Base-by-base conservation (phyloP, 2,113 vertebrate genomes). In the Syngnathoides biaculeatus region DNA sequence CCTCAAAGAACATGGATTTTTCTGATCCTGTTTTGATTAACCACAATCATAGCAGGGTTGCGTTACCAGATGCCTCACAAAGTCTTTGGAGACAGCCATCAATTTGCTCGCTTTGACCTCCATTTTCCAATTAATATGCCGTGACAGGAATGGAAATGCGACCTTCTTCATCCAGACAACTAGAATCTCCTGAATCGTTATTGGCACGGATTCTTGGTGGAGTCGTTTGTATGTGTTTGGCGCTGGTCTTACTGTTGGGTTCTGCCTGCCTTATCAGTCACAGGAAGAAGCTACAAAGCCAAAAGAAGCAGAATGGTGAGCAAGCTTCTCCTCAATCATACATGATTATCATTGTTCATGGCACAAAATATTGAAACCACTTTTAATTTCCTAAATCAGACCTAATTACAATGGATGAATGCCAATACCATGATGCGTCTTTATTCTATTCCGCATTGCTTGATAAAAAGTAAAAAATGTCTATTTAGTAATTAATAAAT, bases 201-300 rank as follows among this genome's bases (percentile, higher is more conserved):
- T 82, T 97, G 84, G 94, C 93, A 0, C 94, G 94, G 0, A 84
- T 97, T 52, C 87, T 98, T 30, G 94, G 94, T 0, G 97, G 94
- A 0, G 88, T 94, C 48, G 94, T 92, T 72, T 94, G 96, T 84
- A 92, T 98, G 85, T 93, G 91, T 52, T 82, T 93, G 71, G 93
- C 92, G 0, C 82, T 98, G 60, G 86, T 95, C 48, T 86, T 98
- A 79, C 91, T 94, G 87, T 86, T 95, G 67, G 86, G 87, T 72
- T 90, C 89, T 0, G 94, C 95, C 79, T 97, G 93, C 78, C 52
- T 94, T 74, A 91, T 95, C 90, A 92, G 86, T 65, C 92, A 90
- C 67, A 92, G 91, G 26, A 93, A 90, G 0, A 77, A 83, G 22
- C 71, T 27, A 0, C 83, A 82, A 0, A 74, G 79, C 70, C 78